These are phyloP conservation scores for Dromiciops gliroides DNA, from an alignment of 2,113 vertebrate species.

Conservation along the genomic window DNA sequence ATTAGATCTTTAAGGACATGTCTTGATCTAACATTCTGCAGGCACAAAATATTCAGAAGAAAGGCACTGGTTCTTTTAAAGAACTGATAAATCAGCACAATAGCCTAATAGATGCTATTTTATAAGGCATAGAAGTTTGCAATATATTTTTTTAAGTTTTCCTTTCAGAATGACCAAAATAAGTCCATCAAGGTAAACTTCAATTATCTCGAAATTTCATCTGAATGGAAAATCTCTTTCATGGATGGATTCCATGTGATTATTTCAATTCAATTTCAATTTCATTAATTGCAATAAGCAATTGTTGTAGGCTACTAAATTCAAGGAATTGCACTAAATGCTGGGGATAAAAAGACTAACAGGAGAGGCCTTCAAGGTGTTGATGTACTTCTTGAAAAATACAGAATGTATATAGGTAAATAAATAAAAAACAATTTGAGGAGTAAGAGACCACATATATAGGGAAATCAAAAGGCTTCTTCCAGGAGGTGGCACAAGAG, in stretches of 20 bases:
- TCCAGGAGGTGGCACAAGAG: background rate
- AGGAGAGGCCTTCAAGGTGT: background rate
- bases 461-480: background rate
- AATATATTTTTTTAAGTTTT: too few relatives aligned
- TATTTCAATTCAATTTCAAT: background rate
- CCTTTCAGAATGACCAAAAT: too few relatives aligned
- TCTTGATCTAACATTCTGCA: too few relatives aligned
- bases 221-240: background rate
- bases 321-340: background rate
- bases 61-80: too few relatives aligned
- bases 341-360: background rate
- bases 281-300: background rate
- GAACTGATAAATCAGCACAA: too few relatives aligned
- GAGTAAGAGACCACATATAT: background rate
- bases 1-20: too few relatives aligned
- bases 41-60: too few relatives aligned
- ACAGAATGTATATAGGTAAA: background rate
- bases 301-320: background rate
- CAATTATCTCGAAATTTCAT: background rate
- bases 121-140: too few relatives aligned
- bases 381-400: background rate
- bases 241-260: background rate
- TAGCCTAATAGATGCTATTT: too few relatives aligned
- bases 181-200: background rate
- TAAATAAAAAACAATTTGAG: background rate